Percentiles rank a stretch among this genome's conserved stretches.
Evolutionary conservation across 30 jellyfish, hydroid and myxozoan genomes (phyloP).

Genomic region (Cassiopea andromeda): DNA sequence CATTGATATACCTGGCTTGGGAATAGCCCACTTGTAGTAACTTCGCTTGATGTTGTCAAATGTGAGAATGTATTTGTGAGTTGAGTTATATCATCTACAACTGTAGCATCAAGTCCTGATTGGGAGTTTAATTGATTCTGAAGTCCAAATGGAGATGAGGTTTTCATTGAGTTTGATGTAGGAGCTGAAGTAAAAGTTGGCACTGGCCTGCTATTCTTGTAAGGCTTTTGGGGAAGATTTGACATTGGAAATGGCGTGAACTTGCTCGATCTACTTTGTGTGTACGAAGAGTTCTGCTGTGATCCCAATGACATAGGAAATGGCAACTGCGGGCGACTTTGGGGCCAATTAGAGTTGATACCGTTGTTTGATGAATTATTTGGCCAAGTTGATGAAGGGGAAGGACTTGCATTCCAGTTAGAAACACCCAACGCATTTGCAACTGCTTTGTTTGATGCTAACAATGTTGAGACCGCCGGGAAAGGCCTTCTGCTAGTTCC

Average conservation of each 20-base stretch:
- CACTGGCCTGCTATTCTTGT: conserved; percentile 46
- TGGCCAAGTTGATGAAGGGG: conserved; percentile 96
- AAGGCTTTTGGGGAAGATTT: conserved; percentile 70
- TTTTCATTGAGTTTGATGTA: conserved; percentile 46
- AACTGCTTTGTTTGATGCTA: conserved; percentile 96
- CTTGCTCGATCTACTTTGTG: conserved; percentile 61
- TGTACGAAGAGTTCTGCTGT: conserved; percentile 32
- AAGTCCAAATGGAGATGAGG: conserved; percentile 52
- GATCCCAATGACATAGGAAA: conserved; percentile 69
- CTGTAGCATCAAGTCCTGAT: conserved; percentile 88
- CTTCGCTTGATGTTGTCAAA: conserved; percentile 87
- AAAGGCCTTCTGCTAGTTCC: conserved; percentile 84
- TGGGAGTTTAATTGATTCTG: conserved; percentile 64
- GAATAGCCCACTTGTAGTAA: conserved; percentile 78
- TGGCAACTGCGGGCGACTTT: conserved; percentile 79
- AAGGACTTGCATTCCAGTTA: conserved; percentile 76
- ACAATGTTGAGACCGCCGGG: conserved; percentile 94
- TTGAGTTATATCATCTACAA: conserved; percentile 93
- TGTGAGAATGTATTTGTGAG: conserved; percentile 93
- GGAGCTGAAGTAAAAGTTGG: conserved; percentile 55
- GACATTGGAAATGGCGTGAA: conserved; percentile 73
- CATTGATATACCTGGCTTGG: conserved; percentile 78
- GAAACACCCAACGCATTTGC: conserved; percentile 99
- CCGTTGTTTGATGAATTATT: conserved; percentile 68
- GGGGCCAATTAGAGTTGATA: conserved; percentile 93